These are phyloP conservation scores for Alligator mississippiensis DNA, from an alignment of 2,113 vertebrate genomes.

Conservation along the genomic window DNA sequence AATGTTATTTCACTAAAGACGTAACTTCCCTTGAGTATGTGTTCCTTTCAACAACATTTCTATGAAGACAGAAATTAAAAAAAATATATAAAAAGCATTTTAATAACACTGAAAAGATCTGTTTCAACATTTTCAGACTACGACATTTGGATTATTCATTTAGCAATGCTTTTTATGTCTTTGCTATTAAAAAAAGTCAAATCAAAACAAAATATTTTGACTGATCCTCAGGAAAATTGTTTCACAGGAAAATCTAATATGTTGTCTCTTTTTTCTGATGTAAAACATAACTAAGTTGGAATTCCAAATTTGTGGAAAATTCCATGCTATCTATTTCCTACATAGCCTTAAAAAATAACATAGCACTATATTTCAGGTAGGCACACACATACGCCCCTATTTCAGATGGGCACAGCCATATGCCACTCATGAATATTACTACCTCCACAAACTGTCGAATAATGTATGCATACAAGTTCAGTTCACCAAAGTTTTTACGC, in stretches of 20 bases:
- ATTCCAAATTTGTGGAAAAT: slow-evolving; percentile 1
- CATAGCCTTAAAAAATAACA: slow-evolving; percentile 1
- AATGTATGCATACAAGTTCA: neutral
- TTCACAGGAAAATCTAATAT: neutral
- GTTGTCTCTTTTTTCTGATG: neutral
- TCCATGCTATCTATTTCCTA: neutral
- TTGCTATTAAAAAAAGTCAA: neutral
- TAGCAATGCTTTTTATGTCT: neutral
- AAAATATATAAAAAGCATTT: neutral
- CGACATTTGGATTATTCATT: neutral
- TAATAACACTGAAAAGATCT: neutral
- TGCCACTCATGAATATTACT: neutral
- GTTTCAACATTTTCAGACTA: neutral
- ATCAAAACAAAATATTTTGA: neutral
- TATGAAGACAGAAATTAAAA: neutral
- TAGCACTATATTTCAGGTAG: neutral
- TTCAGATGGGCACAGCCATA: neutral
- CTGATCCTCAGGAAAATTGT: neutral
- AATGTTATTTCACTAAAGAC: neutral
- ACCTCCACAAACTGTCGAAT: neutral
- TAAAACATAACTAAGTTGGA: neutral
- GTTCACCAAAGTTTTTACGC: slow-evolving; percentile 46
- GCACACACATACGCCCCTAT: neutral
- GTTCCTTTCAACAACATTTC: neutral
- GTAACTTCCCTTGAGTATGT: neutral